phyloP scores from a whole-genome alignment of 2,888 invertebrate species.

The Mythimna albipuncta region DNA sequence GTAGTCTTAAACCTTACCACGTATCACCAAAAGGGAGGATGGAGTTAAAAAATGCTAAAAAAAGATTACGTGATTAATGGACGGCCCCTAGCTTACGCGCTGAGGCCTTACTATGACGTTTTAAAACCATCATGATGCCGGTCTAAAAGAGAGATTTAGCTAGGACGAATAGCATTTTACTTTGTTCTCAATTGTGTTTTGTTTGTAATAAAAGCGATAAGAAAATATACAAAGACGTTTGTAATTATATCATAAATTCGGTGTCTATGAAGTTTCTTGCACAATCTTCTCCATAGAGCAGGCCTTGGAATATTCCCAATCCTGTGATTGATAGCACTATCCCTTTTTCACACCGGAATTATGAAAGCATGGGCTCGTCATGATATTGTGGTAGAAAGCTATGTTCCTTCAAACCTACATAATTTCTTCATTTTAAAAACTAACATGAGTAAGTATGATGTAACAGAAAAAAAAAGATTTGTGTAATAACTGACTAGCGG shows the following conservation, averaged over 20 bases:
- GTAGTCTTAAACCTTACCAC: too few relatives aligned
- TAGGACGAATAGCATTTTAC: not conserved
- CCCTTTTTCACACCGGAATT: not conserved
- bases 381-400: not conserved
- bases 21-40: too few relatives aligned
- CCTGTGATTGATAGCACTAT: not conserved
- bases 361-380: not conserved
- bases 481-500: constrained; percentile 43
- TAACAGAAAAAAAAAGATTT: constrained; percentile 24
- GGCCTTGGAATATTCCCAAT: too few relatives aligned
- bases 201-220: too few relatives aligned
- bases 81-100: not conserved
- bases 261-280: too few relatives aligned
- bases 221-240: too few relatives aligned
- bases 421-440: constrained; percentile 1
- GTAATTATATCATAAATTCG: too few relatives aligned
- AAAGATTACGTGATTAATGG: too few relatives aligned
- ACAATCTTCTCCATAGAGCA: too few relatives aligned
- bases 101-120: not conserved
- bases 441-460: not conserved
- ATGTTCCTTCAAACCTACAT: not conserved
- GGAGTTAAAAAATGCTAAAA: too few relatives aligned
- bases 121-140: not conserved
- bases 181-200: too few relatives aligned
- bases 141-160: not conserved